Percentiles rank a stretch among this genome's conserved stretches.
phyloP scores from a whole-genome alignment of 1,140 invertebrate species.

The Heliconius hermathena region DNA sequence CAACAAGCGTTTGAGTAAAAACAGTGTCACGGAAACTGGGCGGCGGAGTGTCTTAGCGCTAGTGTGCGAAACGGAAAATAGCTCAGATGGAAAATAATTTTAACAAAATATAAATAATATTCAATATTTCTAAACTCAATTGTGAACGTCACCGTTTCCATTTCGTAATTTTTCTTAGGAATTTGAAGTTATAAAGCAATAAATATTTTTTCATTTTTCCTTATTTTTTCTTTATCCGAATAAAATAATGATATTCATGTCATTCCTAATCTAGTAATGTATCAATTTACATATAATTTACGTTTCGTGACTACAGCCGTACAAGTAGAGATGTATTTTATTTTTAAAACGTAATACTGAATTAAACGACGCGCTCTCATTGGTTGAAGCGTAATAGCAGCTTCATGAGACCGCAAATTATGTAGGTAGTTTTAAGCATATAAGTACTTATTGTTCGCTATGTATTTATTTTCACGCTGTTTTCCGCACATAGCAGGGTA shows the following conservation, averaged over 20 bases:
- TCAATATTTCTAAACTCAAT: no score
- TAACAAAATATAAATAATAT: no score
- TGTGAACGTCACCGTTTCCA: no score
- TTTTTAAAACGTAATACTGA: slow-evolving; percentile 61
- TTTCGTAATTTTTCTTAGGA: no score
- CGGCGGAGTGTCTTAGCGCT: no score
- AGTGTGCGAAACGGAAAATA: no score
- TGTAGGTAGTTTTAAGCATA: slow-evolving; percentile 24
- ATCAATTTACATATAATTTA: slow-evolving; percentile 18
- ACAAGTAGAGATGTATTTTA: slow-evolving; percentile 2
- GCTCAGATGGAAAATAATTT: no score
- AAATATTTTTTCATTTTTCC: no score
- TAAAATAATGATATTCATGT: neutral
- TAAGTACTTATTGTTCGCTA: neutral
- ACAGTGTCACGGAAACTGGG: no score
- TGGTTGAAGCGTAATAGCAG: slow-evolving; percentile 67
- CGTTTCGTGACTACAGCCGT: slow-evolving; percentile 8
- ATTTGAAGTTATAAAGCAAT: no score
- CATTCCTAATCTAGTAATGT: neutral
- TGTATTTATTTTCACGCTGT: neutral
- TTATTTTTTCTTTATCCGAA: neutral
- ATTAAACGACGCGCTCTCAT: slow-evolving; percentile 66
- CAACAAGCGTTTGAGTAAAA: no score
- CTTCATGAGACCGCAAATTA: slow-evolving; percentile 75
- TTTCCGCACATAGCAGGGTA: no score